Percentiles rank a stretch among this genome's conserved stretches.
phyloP scores from a whole-genome alignment of 1,140 invertebrate species.

The Maconellicoccus hirsutus region DNA sequence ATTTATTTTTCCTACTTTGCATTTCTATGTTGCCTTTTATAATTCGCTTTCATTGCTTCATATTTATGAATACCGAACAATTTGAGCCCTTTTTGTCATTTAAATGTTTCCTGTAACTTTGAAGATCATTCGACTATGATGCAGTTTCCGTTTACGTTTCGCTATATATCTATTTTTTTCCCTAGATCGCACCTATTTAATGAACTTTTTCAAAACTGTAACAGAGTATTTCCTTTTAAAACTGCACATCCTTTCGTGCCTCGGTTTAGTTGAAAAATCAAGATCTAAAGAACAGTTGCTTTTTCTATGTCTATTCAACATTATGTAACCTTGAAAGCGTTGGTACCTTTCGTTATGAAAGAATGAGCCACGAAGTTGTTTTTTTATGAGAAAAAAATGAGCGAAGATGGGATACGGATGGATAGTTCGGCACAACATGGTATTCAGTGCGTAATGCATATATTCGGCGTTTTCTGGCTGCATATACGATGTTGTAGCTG shows the following conservation, averaged over 20 bases:
- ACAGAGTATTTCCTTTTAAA: not conserved
- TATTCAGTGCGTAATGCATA: constrained; percentile 17
- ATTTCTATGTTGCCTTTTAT: constrained; percentile 5
- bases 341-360: not conserved
- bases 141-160: not conserved
- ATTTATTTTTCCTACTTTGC: constrained; percentile 9
- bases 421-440: constrained; percentile 18
- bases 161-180: not conserved
- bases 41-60: not conserved
- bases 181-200: not conserved
- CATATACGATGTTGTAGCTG: not conserved
- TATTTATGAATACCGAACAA: not conserved
- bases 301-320: not conserved
- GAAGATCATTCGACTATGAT: not conserved
- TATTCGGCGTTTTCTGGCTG: not conserved
- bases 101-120: not conserved
- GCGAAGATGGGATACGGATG: constrained; percentile 16
- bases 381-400: constrained; percentile 10
- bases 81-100: not conserved
- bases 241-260: not conserved
- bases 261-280: not conserved
- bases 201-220: not conserved
- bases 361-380: not conserved
- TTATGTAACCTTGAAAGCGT: not conserved
- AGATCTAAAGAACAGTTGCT: constrained; percentile 5